Evolutionary conservation across 2,113 vertebrate genomes (phyloP).

Genomic region (Plecturocebus donacophilus): DNA sequence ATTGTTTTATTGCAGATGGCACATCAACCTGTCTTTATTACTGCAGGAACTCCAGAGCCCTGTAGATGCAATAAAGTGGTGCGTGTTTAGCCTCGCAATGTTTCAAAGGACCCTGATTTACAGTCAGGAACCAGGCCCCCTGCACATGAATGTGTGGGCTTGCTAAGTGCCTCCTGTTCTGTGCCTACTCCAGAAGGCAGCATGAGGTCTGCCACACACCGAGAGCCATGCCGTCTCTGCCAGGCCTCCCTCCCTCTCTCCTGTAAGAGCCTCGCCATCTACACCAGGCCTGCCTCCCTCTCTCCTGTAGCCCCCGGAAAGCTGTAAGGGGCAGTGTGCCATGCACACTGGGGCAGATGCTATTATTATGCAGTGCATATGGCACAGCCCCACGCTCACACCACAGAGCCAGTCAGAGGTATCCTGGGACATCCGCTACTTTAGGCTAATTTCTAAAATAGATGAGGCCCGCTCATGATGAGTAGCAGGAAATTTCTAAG

Average conservation of each 20-base stretch:
- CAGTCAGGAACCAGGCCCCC: conserved; percentile 17
- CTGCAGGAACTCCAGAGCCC: conserved; percentile 83
- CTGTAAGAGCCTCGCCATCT: not conserved
- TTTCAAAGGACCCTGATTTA: conserved; percentile 77
- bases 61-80: conserved; percentile 76
- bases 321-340: fast-evolving
- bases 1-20: conserved; percentile 83
- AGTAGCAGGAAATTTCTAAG: not conserved
- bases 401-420: not conserved
- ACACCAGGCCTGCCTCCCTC: not conserved
- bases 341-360: not conserved
- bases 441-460: conserved; percentile 24
- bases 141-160: conserved; percentile 58
- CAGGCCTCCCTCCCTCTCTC: not conserved
- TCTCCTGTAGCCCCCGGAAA: fast-evolving
- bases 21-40: conserved; percentile 82
- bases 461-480: not conserved
- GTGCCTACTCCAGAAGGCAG: conserved; percentile 49
- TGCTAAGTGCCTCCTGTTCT: conserved; percentile 48
- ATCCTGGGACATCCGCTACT: not conserved
- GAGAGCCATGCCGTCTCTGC: conserved; percentile 9
- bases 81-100: conserved; percentile 77
- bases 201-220: not conserved
- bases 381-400: not conserved
- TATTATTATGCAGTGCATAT: not conserved